Evolutionary conservation across 2,797 vertebrate species (phyloP), one percentile per base, ranked within the genome.

Genomic region (Buphagus erythrorhynchus): DNA sequence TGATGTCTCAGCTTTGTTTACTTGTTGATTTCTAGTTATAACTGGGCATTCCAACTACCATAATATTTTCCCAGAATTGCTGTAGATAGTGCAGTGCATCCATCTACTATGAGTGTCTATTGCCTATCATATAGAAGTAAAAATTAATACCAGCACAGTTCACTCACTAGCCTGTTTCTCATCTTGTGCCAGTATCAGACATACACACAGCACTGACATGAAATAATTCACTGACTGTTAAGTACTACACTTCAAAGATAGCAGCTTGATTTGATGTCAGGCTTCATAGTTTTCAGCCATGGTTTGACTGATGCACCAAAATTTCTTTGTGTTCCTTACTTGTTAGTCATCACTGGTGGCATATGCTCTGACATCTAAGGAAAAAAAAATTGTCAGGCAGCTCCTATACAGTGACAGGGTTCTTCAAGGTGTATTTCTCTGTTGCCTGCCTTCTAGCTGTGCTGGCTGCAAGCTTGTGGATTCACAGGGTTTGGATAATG

Each of bases 211-310:
- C 28, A 19, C 74, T 87, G 68, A 46, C 54, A 26, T 71, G 75
- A 95, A 95, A 61, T 95, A 93, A 88, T 78, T 90, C 73, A 75
- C 61, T 74, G 68, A n/a, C 74, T 89, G 31, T 76, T 73, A 84
- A 58, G 38, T 65, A 55, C 51, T 88, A 29, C 18, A 24, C 40
- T 65, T 95, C 61, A 86, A 88, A 93, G 61, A 65, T 13, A 89
- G 52, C 57, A 91, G 29, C 52, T 26, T 85, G 82, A 86, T 78
- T 76, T 73, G 38, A 69, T 92, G 77, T 91, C 69, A 86, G 33
- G 33, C 52, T 86, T 62, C 51, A 31, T 28, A 69, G 66, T 65
- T 92, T 93, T 92, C 86, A 69, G 0, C 82, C 65, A 49, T 57
- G 16, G 40, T 74, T 95, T 93, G 81, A 93, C 82, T 91, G 94